These are phyloP conservation scores for Monarcha castaneiventris DNA, from an alignment of 2,113 vertebrate genomes.

Conservation along the genomic window DNA sequence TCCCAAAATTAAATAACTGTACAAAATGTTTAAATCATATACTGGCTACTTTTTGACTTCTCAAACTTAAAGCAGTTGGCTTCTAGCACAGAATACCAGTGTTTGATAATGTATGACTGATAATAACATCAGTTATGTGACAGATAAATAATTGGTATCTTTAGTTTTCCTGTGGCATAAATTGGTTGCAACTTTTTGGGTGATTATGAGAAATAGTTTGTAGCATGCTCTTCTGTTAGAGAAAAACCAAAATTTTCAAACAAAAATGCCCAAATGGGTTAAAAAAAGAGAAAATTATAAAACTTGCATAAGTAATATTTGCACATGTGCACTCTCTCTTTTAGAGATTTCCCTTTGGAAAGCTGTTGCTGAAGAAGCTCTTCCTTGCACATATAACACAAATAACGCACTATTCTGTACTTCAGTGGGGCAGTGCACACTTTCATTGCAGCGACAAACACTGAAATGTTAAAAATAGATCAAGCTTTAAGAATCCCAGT, in stretches of 20 bases:
- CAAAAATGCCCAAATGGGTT: not conserved
- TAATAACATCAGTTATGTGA: not conserved
- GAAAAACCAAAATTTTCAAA: not conserved
- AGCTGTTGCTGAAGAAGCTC: not conserved
- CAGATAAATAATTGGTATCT: not conserved
- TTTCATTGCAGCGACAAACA: constrained; percentile 35
- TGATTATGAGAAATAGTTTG: not conserved
- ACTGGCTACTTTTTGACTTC: not conserved
- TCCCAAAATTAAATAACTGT: not conserved
- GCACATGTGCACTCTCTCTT: not conserved
- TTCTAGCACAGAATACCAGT: not conserved
- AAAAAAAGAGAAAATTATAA: not conserved
- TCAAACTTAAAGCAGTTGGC: not conserved
- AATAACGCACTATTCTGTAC: not conserved
- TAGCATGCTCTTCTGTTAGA: not conserved
- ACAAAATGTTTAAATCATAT: not conserved
- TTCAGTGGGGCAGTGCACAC: not conserved
- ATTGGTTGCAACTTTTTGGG: not conserved
- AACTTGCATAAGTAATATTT: not conserved
- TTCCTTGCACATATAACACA: not conserved
- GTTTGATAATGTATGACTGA: not conserved
- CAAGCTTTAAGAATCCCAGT: constrained; percentile 82
- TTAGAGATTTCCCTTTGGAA: not conserved
- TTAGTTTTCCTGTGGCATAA: not conserved
- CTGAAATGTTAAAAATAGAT: constrained; percentile 82